These are phyloP conservation scores for Aquatica leii DNA, from an alignment of 2,888 invertebrate species.

Conservation along the genomic window DNA sequence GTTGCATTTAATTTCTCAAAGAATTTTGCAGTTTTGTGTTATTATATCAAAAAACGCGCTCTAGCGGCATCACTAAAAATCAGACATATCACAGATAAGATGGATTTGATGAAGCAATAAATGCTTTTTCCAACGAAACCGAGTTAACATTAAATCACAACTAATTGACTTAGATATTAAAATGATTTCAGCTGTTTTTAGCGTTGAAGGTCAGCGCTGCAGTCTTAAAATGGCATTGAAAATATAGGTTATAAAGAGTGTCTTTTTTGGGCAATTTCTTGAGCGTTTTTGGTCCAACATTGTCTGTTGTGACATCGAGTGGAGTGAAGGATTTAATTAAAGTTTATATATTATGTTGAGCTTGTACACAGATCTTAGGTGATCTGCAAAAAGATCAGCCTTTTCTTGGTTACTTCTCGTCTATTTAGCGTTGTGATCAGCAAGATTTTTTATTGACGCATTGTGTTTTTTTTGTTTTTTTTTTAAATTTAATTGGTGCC, in stretches of 20 bases:
- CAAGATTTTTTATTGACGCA: constrained; percentile 1
- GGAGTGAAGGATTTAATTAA: background rate
- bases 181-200: constrained; percentile 12
- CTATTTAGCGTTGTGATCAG: background rate
- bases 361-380: background rate
- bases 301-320: background rate
- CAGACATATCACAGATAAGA: too few species aligned
- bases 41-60: too few species aligned
- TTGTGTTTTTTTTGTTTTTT: background rate
- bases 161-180: too few species aligned
- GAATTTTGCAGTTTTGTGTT: too few species aligned
- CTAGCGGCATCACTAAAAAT: too few species aligned
- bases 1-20: too few species aligned
- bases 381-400: background rate
- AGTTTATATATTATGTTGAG: background rate
- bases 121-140: too few species aligned
- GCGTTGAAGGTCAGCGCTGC: background rate
- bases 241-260: background rate
- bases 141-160: too few species aligned
- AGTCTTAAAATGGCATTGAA: constrained; percentile 2
- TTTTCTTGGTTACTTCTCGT: background rate
- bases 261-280: background rate
- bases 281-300: background rate
- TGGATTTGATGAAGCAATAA: too few species aligned
- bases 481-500: too few species aligned